Conservation (phyloP, 2,113 vertebrate species). For the Rhinoderma darwinii region DNA sequence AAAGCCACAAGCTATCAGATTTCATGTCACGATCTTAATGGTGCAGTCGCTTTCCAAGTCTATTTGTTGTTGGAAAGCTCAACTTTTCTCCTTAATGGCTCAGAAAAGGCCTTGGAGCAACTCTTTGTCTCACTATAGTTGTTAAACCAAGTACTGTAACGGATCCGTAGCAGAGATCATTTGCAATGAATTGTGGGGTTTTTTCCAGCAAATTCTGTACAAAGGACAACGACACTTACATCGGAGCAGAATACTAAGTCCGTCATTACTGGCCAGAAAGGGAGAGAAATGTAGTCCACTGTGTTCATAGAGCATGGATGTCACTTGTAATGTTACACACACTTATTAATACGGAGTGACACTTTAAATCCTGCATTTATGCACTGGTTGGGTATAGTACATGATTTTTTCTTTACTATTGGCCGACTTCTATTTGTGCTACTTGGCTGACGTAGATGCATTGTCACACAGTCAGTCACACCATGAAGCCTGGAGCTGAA, state of each 20-base stretch:
- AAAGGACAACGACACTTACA: conserved; percentile 51
- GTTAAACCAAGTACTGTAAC: conserved; percentile 60
- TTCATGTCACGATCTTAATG: conserved; percentile 59
- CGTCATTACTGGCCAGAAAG: conserved; percentile 4
- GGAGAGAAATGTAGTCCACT: conserved; percentile 9
- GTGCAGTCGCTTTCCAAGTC: conserved; percentile 51
- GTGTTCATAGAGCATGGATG: conserved; percentile 14
- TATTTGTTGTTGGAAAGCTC: conserved; percentile 55
- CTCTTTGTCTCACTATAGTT: conserved; percentile 58
- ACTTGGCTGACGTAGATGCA: neutral
- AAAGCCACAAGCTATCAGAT: conserved; percentile 49
- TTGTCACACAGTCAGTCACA: neutral
- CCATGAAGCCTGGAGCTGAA: conserved; percentile 7
- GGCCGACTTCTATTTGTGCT: neutral
- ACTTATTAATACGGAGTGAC: conserved; percentile 19
- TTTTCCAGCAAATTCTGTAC: conserved; percentile 41
- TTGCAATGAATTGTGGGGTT: conserved; percentile 56
- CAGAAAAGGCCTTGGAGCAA: conserved; percentile 55
- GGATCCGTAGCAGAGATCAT: conserved; percentile 55
- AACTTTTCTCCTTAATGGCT: conserved; percentile 54
- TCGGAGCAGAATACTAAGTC: conserved; percentile 42
- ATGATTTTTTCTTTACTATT: neutral
- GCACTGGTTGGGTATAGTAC: neutral
- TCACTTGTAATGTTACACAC: conserved; percentile 34
- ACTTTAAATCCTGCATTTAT: neutral